These are phyloP conservation scores for Latheticus oryzae DNA, from an alignment of 2,888 invertebrate species.

Conservation along the genomic window DNA sequence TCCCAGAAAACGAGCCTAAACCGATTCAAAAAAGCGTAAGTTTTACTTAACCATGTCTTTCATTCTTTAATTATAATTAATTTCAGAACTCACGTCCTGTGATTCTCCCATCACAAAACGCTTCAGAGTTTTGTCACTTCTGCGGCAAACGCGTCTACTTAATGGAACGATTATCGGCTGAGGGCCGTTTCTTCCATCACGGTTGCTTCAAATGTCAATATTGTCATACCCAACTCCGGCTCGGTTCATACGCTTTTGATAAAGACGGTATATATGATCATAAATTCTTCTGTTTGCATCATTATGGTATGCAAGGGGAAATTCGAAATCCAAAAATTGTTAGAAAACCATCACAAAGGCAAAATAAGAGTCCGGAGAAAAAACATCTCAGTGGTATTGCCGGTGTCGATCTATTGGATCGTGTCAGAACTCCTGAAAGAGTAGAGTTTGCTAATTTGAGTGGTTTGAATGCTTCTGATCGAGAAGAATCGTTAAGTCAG, in stretches of 20 bases:
- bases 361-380: conserved; percentile 67
- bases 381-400: conserved; percentile 65
- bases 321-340: conserved; percentile 55
- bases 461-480: conserved; percentile 68
- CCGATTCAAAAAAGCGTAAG: conserved; percentile 69
- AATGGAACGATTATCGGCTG: conserved; percentile 90
- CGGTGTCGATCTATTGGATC: conserved; percentile 68
- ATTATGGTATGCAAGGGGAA: conserved; percentile 75
- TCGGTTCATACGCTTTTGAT: conserved; percentile 82
- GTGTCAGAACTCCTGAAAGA: conserved; percentile 79
- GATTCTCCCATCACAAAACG: conserved; percentile 73
- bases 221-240: conserved; percentile 85
- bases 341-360: conserved; percentile 54
- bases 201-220: conserved; percentile 94
- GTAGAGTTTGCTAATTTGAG: conserved; percentile 83
- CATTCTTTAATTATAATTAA: conserved; percentile 16
- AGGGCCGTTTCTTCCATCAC: conserved; percentile 91
- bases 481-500: conserved; percentile 77
- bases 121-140: conserved; percentile 85
- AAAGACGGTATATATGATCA: conserved; percentile 75
- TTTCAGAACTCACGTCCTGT: conserved; percentile 70
- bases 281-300: conserved; percentile 81
- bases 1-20: conserved; percentile 50
- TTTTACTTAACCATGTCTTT: conserved; percentile 50
- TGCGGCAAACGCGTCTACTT: conserved; percentile 93